Evolutionary conservation across 2,113 vertebrate species (phyloP).

Genomic region (Nicator chloris): DNA sequence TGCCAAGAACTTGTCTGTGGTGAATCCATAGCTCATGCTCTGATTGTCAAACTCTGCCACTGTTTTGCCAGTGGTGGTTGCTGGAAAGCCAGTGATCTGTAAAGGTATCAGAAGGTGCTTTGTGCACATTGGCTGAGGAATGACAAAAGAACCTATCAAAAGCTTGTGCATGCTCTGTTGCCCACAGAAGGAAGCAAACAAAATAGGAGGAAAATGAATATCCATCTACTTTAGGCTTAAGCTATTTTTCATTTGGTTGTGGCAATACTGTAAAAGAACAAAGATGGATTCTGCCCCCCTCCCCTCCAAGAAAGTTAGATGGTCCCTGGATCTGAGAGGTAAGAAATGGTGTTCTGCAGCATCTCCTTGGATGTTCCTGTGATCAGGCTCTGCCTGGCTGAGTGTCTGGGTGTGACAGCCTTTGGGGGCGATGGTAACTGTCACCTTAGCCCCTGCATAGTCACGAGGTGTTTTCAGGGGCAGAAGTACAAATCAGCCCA

Average conservation of each 20-base stretch:
- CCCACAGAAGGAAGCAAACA: background rate
- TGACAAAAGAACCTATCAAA: background rate
- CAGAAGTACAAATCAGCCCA: background rate
- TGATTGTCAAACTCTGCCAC: background rate
- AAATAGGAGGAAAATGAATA: background rate
- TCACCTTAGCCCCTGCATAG: background rate
- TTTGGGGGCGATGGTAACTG: background rate
- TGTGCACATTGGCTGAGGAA: background rate
- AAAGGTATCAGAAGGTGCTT: background rate
- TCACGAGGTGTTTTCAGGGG: rapidly evolving
- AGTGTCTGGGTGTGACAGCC: background rate
- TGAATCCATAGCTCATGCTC: background rate
- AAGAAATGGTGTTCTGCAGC: background rate
- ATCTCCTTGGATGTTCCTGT: background rate
- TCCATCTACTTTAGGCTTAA: background rate
- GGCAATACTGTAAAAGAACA: background rate
- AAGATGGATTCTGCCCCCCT: background rate
- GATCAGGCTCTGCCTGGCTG: background rate
- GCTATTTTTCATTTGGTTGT: background rate
- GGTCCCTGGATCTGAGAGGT: background rate
- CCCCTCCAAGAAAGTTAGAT: background rate
- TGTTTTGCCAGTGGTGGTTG: background rate
- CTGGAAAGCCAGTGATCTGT: background rate
- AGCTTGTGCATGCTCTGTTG: rapidly evolving
- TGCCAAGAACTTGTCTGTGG: background rate